Base-by-base conservation (phyloP, 2,113 vertebrate genomes). In the Callospermophilus lateralis region DNA sequence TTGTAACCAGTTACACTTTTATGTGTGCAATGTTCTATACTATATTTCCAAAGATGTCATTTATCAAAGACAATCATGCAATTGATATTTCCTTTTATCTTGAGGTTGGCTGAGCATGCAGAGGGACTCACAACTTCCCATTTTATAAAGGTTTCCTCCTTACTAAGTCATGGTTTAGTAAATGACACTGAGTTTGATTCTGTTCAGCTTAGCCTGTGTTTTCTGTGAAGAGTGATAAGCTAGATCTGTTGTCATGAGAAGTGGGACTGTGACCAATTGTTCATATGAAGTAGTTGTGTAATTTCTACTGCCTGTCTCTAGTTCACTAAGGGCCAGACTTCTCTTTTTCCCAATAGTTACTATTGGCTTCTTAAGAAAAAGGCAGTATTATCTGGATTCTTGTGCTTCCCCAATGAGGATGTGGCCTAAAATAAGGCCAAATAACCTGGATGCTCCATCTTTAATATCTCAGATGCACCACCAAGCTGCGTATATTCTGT, bases 31-130 rank as follows among this genome's bases (percentile, higher is more conserved):
- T 42, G 6, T 15, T 96, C 24, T 58, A 53, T 63, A 48, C 11
- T 80, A 19, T 28, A 22, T 13, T 79, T 39, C 32, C 76, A 76
- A 91, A 91, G 32, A 32, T 6, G 58, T 45, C 22, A 51, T 74
- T 90, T 70, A 67, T 87, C 42, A 37, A 94, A 84, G 32, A 55
- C 67, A 87, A 65, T 34, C 15, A 37, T 17, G 73, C 20, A 87
- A 8, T 13, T 70, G 32, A 81, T 77, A 4, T 34, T 93, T 72
- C 37, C 67, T 91, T 94, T 86, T 39, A 72, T 63, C 20, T 85
- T 55, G 20, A 42, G 55, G 30, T 58, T 89, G 4, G 61, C 67
- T n/a, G 34, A 79, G 12, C 85, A 2, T 39, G n/a, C 67, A 91
- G 42, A 6, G 17, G 73, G 51, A 89, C 53, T 55, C 8, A 4